Base-by-base conservation (phyloP, 2,797 vertebrate genomes). In the Scolopax rusticola region DNA sequence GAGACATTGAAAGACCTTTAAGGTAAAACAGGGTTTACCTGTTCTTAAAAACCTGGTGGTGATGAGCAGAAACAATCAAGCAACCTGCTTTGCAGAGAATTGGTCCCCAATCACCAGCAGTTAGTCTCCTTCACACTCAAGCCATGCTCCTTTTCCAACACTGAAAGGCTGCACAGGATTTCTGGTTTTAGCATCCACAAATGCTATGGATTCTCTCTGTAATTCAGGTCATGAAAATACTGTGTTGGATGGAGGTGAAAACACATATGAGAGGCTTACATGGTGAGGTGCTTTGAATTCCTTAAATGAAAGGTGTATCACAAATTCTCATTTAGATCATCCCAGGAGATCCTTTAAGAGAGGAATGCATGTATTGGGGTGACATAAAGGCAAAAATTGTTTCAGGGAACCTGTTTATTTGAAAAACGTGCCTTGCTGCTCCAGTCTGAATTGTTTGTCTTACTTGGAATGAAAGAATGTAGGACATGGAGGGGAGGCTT, bases 381-480 rank as follows among this genome's bases (percentile, higher is more conserved):
- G 87, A 93, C 73, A 89, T 32, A 59, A 83, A 94, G 61, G 80
- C 87, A 96, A 79, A 95, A 82, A 40, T 33, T 51, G 45, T 91
- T 75, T 74, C 83, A 96, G 70, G 38, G 75, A 95, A 95, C 94
- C 97, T 97, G 93, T 95, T 97, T 95, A 90, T 96, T 91, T 95
- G 89, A 91, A 94, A 91, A 96, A 95, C 87, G 67, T 97, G 95
- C 91, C 94, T 95, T 91, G 75, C 80, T 88, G 92, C 94, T 94
- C 30, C 64, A 84, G 48, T 65, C 80, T 83, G 93, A 96, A 87
- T 93, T 96, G 96, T 96, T 97, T 97, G 91, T 93, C 96, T 96
- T 96, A 93, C 95, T 91, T 83, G 95, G 89, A 96, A 96, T 91
- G 96, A 97, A 97, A 97, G 94, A 95, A 96, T 96, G 95, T 87